Conservation (phyloP, 2,113 vertebrate genomes). For the Nothocercus julius region DNA sequence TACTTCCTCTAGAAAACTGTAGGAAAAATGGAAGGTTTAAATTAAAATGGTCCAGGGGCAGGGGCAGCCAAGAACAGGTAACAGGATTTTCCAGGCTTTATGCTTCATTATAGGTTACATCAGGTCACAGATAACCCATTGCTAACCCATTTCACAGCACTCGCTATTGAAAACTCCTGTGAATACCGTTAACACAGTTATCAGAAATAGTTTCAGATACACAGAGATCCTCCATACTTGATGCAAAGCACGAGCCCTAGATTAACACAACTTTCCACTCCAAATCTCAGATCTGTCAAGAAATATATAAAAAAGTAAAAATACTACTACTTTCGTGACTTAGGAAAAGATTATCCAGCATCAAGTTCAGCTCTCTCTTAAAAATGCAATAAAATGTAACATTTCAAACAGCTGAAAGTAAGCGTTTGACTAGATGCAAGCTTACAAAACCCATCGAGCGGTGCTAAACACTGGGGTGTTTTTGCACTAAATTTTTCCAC, state of each 20-base stretch:
- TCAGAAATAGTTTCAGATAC: not conserved
- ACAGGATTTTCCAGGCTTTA: conserved; percentile 38
- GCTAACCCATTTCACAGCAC: not conserved
- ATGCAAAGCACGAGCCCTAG: not conserved
- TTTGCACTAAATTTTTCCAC: not conserved
- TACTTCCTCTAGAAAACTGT: not conserved
- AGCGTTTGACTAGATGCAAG: not conserved
- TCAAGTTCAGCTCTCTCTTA: not conserved
- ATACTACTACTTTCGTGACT: not conserved
- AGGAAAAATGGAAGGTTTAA: not conserved
- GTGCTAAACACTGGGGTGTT: not conserved
- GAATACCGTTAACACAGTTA: not conserved
- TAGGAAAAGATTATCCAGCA: not conserved
- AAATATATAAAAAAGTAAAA: not conserved
- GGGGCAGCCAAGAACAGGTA: not conserved
- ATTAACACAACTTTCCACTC: not conserved
- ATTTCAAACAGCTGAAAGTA: not conserved
- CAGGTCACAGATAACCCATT: not conserved
- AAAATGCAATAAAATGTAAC: not conserved
- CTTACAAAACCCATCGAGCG: not conserved
- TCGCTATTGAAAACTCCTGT: not conserved
- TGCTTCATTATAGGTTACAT: conserved; percentile 26
- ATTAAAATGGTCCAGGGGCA: rapidly evolving
- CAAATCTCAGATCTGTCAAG: not conserved
- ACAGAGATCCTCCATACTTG: not conserved